Evolutionary conservation across 2,888 invertebrate species (phyloP).

Genomic region (Cenopis cana): DNA sequence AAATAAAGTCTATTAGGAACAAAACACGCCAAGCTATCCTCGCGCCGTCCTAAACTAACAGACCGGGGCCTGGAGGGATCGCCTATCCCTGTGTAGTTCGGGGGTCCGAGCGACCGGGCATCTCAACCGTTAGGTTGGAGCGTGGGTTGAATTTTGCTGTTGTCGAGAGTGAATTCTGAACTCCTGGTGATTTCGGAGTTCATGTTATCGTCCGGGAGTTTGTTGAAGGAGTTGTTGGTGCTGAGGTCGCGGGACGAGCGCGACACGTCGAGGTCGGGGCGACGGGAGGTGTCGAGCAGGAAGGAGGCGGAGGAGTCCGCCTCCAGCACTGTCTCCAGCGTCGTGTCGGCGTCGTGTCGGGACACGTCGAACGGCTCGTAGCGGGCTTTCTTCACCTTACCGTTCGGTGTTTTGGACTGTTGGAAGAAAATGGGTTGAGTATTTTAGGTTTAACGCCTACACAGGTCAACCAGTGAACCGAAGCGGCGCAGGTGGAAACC

Average conservation of each 20-base stretch:
- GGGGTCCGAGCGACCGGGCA: slow-evolving; percentile 41
- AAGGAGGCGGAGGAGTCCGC: slow-evolving; percentile 53
- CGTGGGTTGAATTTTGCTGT: slow-evolving; percentile 75
- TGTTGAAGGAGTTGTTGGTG: slow-evolving; percentile 62
- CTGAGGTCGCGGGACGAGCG: slow-evolving; percentile 16
- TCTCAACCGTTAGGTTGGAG: slow-evolving; percentile 80
- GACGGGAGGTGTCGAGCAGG: slow-evolving; percentile 70
- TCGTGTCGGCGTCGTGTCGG: slow-evolving; percentile 65
- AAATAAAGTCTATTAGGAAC: slow-evolving; percentile 83
- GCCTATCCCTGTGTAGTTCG: slow-evolving; percentile 77
- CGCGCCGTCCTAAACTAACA: slow-evolving; percentile 64
- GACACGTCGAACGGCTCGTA: slow-evolving; percentile 71
- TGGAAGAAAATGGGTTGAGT: slow-evolving; percentile 45
- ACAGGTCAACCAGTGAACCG: too few relatives aligned
- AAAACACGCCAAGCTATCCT: slow-evolving; percentile 72
- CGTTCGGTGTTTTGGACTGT: slow-evolving; percentile 75
- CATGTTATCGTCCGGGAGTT: slow-evolving; percentile 81
- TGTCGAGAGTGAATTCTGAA: slow-evolving; percentile 62
- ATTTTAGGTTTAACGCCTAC: too few relatives aligned
- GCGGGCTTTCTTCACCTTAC: slow-evolving; percentile 64
- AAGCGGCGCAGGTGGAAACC: too few relatives aligned
- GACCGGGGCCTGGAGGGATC: slow-evolving; percentile 63
- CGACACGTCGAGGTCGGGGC: slow-evolving; percentile 42
- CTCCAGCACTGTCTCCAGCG: slow-evolving; percentile 66
- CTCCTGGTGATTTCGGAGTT: slow-evolving; percentile 73